These are phyloP conservation scores for Malaclemys terrapin DNA, from an alignment of 2,113 vertebrate genomes.

Conservation along the genomic window DNA sequence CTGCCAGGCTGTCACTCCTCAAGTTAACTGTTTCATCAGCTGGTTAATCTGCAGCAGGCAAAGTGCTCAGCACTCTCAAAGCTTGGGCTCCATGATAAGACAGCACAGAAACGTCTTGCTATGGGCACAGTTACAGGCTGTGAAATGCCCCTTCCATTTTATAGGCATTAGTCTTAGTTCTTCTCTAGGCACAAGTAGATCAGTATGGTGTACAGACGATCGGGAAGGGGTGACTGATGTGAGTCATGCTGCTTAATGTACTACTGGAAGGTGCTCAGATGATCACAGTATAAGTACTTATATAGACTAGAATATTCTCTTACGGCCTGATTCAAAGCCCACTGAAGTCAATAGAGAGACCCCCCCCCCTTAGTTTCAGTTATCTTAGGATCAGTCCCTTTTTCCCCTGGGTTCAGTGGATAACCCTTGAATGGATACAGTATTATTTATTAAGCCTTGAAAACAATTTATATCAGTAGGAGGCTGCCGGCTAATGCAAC, in stretches of 20 bases:
- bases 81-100: not conserved
- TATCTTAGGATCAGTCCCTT: not conserved
- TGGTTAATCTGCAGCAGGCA: not conserved
- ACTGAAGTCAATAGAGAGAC: not conserved
- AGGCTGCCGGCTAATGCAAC: not conserved
- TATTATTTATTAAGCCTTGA: fast-evolving
- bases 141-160: not conserved
- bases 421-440: fast-evolving
- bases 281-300: fast-evolving
- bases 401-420: not conserved
- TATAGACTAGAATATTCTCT: not conserved
- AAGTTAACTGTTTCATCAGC: not conserved
- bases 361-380: fast-evolving
- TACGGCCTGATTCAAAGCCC: not conserved
- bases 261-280: not conserved
- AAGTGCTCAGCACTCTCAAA: not conserved
- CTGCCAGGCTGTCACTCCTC: not conserved
- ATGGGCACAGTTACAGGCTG: not conserved
- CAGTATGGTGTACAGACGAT: fast-evolving
- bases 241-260: not conserved
- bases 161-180: not conserved
- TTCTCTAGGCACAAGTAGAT: not conserved
- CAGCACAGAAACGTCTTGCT: not conserved
- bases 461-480: not conserved
- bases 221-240: not conserved